Evolutionary conservation across 2,888 invertebrate species (phyloP).

Genomic region (Matsumyia berberina): DNA sequence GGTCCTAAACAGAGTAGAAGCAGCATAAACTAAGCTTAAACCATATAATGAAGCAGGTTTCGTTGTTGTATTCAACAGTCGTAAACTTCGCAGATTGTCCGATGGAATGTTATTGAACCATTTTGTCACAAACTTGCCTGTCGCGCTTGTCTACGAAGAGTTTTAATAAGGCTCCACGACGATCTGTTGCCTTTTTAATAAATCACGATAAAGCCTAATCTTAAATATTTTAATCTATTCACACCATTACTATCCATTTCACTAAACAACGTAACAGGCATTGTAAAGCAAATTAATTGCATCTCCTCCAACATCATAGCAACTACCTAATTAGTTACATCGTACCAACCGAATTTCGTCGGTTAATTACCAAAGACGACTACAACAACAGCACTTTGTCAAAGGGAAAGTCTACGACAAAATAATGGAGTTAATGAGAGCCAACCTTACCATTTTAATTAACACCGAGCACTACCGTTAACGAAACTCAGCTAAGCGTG

Average conservation of each 20-base stretch:
- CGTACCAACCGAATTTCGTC: neutral
- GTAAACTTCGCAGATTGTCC: no score
- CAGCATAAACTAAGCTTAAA: no score
- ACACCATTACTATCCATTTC: neutral
- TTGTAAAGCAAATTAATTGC: neutral
- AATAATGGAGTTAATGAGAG: neutral
- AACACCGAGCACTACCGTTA: constrained; percentile 12
- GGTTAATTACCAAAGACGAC: neutral
- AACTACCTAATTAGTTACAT: constrained; percentile 25
- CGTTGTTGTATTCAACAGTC: no score
- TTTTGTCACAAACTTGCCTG: no score
- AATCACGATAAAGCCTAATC: no score
- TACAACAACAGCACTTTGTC: neutral
- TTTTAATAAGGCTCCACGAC: no score
- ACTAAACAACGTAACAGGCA: neutral
- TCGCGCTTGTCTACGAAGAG: no score
- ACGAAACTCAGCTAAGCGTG: constrained; percentile 4
- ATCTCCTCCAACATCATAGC: neutral
- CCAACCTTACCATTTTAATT: constrained; percentile 19
- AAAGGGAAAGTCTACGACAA: constrained; percentile 10
- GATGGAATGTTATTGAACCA: no score
- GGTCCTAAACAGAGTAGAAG: no score
- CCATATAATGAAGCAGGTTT: no score
- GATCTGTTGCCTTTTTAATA: no score
- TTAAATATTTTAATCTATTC: no score